phyloP scores from a whole-genome alignment of 2,888 invertebrate genomes.

The Diachrysia chrysitis region DNA sequence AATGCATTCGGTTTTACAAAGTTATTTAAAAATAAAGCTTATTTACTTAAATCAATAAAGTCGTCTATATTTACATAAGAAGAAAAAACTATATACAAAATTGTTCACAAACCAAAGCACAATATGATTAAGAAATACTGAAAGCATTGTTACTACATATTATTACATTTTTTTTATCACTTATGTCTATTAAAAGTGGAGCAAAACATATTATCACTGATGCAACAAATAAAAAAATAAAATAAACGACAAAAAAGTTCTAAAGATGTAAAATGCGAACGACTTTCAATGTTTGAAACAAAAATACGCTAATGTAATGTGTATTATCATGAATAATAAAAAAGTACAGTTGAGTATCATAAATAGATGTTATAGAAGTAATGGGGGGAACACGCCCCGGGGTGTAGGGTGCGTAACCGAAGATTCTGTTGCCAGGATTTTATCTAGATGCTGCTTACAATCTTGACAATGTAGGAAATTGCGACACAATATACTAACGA shows the following conservation, averaged over 20 bases:
- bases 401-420: slow-evolving; percentile 65
- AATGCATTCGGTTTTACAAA: not conserved
- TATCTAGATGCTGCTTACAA: slow-evolving; percentile 52
- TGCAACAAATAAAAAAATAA: slow-evolving; percentile 68
- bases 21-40: not conserved
- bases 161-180: too few species aligned
- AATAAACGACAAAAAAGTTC: slow-evolving; percentile 62
- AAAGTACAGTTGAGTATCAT: slow-evolving; percentile 82
- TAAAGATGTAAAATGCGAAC: slow-evolving; percentile 62
- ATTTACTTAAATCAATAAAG: too few species aligned
- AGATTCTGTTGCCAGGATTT: slow-evolving; percentile 48
- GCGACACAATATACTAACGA: slow-evolving; percentile 13
- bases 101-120: not conserved
- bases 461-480: slow-evolving; percentile 42
- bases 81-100: not conserved
- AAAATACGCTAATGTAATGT: slow-evolving; percentile 81
- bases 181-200: not conserved
- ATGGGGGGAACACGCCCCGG: slow-evolving; percentile 80
- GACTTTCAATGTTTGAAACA: slow-evolving; percentile 68
- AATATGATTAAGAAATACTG: not conserved
- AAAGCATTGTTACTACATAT: not conserved
- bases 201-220: slow-evolving; percentile 38
- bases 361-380: slow-evolving; percentile 86
- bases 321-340: slow-evolving; percentile 87
- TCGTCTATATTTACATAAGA: too few species aligned